These are phyloP conservation scores for Hydrotaea cyrtoneurina DNA, from an alignment of 2,888 invertebrate genomes.

Conservation along the genomic window DNA sequence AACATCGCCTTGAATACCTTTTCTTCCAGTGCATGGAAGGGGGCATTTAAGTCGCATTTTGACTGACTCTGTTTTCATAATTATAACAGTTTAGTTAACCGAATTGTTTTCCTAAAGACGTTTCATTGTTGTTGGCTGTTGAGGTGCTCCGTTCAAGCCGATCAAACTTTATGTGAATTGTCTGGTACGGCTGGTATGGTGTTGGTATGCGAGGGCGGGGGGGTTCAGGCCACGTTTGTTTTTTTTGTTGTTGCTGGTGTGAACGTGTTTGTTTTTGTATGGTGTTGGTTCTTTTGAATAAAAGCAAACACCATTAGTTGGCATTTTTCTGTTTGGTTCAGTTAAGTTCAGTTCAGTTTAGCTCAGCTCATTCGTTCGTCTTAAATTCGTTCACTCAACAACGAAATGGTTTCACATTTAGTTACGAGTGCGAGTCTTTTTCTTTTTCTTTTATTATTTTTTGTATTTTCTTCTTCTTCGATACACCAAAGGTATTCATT, in stretches of 20 bases:
- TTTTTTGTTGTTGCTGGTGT: neutral
- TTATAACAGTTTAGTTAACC: constrained; percentile 63
- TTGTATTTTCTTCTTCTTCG: constrained; percentile 32
- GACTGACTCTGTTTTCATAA: constrained; percentile 47
- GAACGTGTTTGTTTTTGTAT: constrained; percentile 27
- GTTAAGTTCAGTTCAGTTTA: neutral
- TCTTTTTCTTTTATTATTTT: neutral
- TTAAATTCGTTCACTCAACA: neutral
- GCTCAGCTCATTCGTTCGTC: neutral
- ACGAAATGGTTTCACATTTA: constrained; percentile 33
- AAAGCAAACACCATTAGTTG: constrained; percentile 59
- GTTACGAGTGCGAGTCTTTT: neutral
- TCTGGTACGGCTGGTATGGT: neutral
- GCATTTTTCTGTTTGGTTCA: constrained; percentile 51
- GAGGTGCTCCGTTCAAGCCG: constrained; percentile 43
- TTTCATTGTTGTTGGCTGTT: constrained; percentile 42
- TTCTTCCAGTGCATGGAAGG: too few relatives aligned
- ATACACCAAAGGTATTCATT: constrained; percentile 52
- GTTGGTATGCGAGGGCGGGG: neutral
- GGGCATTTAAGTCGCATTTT: constrained; percentile 14
- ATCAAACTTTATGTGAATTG: constrained; percentile 54
- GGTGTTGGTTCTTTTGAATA: constrained; percentile 30
- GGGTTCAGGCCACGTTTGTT: neutral
- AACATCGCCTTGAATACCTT: too few relatives aligned
- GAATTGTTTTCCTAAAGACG: constrained; percentile 63